Evolutionary conservation across 2,113 vertebrate genomes (phyloP).

Genomic region (Peromyscus californicus): DNA sequence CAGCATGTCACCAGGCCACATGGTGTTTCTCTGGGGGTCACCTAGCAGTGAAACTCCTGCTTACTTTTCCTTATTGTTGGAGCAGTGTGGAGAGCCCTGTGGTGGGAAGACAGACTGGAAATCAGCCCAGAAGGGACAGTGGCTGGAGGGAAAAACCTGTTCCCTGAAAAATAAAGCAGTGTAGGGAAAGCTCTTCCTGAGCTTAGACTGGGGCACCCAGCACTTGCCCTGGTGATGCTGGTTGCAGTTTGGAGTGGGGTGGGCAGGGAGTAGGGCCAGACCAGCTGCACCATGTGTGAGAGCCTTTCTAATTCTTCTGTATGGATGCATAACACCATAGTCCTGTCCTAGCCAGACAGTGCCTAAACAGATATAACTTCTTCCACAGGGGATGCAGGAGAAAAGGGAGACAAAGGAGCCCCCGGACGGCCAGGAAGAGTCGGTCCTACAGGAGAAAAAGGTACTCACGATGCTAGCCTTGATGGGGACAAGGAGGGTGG

Average conservation of each 20-base stretch:
- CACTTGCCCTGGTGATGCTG: not conserved
- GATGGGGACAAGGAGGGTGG: fast-evolving
- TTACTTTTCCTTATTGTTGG: not conserved
- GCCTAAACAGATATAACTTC: conserved; percentile 60
- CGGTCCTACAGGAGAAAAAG: conserved; percentile 95
- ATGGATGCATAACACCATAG: fast-evolving
- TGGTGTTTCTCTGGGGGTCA: not conserved
- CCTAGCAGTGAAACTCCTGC: not conserved
- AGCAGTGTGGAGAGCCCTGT: no score
- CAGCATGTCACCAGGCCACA: not conserved
- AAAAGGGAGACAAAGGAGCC: conserved; percentile 95
- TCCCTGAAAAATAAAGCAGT: not conserved
- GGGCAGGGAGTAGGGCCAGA: not conserved
- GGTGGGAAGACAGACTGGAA: not conserved
- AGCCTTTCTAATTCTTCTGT: not conserved
- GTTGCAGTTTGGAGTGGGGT: not conserved
- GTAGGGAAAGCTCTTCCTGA: fast-evolving
- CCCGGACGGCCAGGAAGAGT: conserved; percentile 96
- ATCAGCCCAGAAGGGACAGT: not conserved
- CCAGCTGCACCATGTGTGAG: fast-evolving
- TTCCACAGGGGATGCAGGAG: conserved; percentile 93
- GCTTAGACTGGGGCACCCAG: fast-evolving
- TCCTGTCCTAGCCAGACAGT: not conserved
- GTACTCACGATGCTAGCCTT: conserved; percentile 81
- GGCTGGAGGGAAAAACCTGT: fast-evolving